Evolutionary conservation across 2,888 invertebrate species (phyloP).

Genomic region (Dasysyrphus tricinctus): DNA sequence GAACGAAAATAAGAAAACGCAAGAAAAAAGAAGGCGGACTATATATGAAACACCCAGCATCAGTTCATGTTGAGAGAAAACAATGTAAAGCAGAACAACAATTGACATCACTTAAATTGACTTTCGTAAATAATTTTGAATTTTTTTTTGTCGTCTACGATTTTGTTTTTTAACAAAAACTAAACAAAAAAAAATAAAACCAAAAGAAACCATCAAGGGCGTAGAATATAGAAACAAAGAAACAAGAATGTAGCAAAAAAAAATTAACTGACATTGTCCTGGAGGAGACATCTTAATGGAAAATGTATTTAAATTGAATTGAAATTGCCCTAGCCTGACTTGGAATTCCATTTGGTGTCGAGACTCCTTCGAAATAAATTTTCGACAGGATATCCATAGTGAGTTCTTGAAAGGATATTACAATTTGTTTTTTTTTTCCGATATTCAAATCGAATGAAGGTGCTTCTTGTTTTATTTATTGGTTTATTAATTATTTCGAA

Average conservation of each 20-base stretch:
- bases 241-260: conserved; percentile 31
- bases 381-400: conserved; percentile 28
- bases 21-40: neutral
- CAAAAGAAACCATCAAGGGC: conserved; percentile 2
- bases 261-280: conserved; percentile 69
- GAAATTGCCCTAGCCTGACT: conserved; percentile 49
- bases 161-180: neutral
- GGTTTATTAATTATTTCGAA: conserved; percentile 16
- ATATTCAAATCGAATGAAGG: conserved; percentile 6
- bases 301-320: conserved; percentile 74
- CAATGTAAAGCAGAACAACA: conserved; percentile 52
- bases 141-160: conserved; percentile 22
- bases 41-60: conserved; percentile 31
- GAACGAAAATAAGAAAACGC: neutral
- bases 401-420: conserved; percentile 17
- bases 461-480: neutral
- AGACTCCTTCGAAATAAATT: conserved; percentile 2
- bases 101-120: conserved; percentile 73
- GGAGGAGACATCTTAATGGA: conserved; percentile 73
- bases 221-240: conserved; percentile 23
- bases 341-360: conserved; percentile 34
- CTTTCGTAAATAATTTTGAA: conserved; percentile 69
- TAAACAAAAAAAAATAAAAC: conserved; percentile 10
- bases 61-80: conserved; percentile 55
- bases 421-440: neutral